Evolutionary conservation across 2,113 vertebrate species (phyloP), one percentile per base, ranked within the genome.

Genomic region (Tragulus kanchil): DNA sequence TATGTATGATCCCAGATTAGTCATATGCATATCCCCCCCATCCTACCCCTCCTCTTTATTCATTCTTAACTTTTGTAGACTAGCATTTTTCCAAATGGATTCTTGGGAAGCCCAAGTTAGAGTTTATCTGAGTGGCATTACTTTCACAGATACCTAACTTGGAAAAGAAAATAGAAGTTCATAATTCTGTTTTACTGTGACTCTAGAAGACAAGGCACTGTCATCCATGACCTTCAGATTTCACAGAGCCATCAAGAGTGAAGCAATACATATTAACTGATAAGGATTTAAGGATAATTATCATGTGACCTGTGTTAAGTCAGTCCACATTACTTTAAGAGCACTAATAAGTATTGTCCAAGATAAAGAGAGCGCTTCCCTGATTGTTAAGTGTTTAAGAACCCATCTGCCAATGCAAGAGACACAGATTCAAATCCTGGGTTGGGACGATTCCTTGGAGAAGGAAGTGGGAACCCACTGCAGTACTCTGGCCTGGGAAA

Each of bases 121-220:
- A 2, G 15, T 59, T 85, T 78, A 50, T 69, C 21, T 45, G 54
- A 64, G 15, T 81, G 17, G 17, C 21, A 52, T 25, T 3, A 73
- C 19, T 64, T 17, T 62, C 84, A 73, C 4, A 82, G 36, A 12
- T 79, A 73, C 6, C 75, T 94, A 28, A 78, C 71, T 61, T 88
- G 42, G n/a, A 2, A 92, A 89, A 69, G 52, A 91, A 95, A 94
- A 87, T 71, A n/a, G 54, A 85, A 84, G 36, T 85, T 28, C 90
- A 31, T 52, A 59, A 95, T 82, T 62, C 50, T 61, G n/a, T 83
- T 23, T 83, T 82, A 50, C 16, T 67, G 23, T 78, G 81, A 78
- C 48, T 28, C 48, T 83, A 5, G 1, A 73, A 94, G 42, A 83
- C 11, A 92, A 93, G 31, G 15, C 8, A 36, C 15, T 52, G 3